Evolutionary conservation across 1,140 invertebrate species (phyloP).

Genomic region (Helicorthomorpha holstii): DNA sequence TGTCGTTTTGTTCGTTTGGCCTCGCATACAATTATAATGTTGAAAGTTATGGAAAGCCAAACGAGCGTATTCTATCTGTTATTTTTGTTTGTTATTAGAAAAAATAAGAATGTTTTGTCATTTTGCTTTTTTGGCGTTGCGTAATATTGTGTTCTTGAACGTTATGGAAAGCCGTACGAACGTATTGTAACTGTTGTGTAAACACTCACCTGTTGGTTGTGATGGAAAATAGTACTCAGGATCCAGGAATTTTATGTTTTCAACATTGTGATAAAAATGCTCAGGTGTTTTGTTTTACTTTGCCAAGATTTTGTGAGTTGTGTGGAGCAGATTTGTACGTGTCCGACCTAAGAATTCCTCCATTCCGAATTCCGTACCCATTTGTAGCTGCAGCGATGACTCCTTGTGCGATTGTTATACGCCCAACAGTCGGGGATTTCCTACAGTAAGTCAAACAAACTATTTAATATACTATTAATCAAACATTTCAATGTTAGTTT

Average conservation of each 20-base stretch:
- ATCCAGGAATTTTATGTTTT: slow-evolving; percentile 62
- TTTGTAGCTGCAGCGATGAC: slow-evolving; percentile 52
- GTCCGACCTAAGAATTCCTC: slow-evolving; percentile 42
- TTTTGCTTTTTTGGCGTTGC: too few relatives aligned
- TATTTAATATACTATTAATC: not conserved
- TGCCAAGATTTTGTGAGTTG: slow-evolving; percentile 49
- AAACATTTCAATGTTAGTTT: not conserved
- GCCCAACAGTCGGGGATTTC: slow-evolving; percentile 61
- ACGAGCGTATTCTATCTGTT: too few relatives aligned
- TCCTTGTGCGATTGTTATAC: slow-evolving; percentile 53
- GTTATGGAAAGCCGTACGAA: too few relatives aligned
- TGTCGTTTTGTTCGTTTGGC: too few relatives aligned
- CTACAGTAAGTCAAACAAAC: slow-evolving; percentile 41
- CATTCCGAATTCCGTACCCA: slow-evolving; percentile 60
- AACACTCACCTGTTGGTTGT: too few relatives aligned
- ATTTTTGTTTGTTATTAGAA: too few relatives aligned
- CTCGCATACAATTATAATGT: too few relatives aligned
- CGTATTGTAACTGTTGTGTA: too few relatives aligned
- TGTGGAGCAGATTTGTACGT: slow-evolving; percentile 40
- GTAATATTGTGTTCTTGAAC: too few relatives aligned
- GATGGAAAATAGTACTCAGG: too few relatives aligned
- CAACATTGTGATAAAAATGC: slow-evolving; percentile 48
- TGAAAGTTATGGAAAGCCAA: too few relatives aligned
- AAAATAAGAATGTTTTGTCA: too few relatives aligned
- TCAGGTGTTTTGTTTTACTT: slow-evolving; percentile 55